These are phyloP conservation scores for Corvus moneduloides DNA, from an alignment of 2,113 vertebrate genomes.

Conservation along the genomic window DNA sequence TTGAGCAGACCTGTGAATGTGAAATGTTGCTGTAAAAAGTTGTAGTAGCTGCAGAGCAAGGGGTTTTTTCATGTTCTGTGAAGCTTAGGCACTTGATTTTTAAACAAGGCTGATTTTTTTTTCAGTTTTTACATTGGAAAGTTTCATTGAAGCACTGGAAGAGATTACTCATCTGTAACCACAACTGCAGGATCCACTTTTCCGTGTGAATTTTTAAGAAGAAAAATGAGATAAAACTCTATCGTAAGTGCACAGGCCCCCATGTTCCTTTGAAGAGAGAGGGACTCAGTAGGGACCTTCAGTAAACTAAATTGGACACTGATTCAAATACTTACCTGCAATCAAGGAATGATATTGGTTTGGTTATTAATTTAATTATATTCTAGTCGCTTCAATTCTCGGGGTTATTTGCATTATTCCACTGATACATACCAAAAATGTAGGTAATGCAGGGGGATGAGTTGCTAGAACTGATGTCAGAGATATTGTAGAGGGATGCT, in stretches of 20 bases:
- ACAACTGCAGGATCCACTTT: neutral
- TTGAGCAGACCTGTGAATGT: neutral
- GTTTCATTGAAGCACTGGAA: neutral
- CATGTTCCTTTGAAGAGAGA: neutral
- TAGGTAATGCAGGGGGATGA: neutral
- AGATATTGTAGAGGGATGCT: neutral
- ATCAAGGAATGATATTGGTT: neutral
- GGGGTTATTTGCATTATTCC: neutral
- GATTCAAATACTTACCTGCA: neutral
- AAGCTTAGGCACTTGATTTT: neutral
- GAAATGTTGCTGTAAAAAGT: neutral
- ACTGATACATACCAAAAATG: neutral
- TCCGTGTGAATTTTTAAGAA: neutral
- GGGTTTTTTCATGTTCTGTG: neutral
- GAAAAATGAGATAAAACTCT: neutral
- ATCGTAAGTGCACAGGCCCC: neutral
- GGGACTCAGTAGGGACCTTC: neutral
- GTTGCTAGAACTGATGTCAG: neutral
- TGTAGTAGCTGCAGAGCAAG: neutral
- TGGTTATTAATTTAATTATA: neutral
- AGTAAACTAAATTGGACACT: neutral
- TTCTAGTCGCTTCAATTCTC: neutral
- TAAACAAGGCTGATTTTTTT: neutral
- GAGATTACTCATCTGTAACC: neutral
- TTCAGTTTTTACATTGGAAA: neutral